Base-by-base conservation (phyloP, 2,113 vertebrate species). In the Paramormyrops kingsleyae region DNA sequence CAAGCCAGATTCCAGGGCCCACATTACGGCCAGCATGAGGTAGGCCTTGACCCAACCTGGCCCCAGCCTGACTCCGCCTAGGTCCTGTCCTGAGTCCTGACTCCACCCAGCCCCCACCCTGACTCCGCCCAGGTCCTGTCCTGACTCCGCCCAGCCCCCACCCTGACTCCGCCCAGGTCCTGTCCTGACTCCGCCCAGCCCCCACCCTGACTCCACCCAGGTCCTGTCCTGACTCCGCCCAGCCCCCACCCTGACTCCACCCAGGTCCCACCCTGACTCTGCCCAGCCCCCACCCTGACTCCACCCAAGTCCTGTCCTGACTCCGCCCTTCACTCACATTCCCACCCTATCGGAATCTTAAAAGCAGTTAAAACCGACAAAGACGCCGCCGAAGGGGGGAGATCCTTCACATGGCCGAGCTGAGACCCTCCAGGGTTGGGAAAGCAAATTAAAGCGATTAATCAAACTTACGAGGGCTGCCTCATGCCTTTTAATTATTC, bases 371-470 rank as follows among this genome's bases (percentile, higher is more conserved):
- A 39, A 39, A 9, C 15, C 17, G 39, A 27, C 46, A 24, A 13
- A n/a, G 47, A 47, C 3, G n/a, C 1, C n/a, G 47, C 35, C 19
- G 13, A 13, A 24, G 46, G 59, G 46, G 89, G 90, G 89, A 90
- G 27, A 89, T 84, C 47, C 44, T 50, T 50, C 44, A 50, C 19
- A 27, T 5, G 44, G 47, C 44, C 24, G 1, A n/a, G n/a, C 47
- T 27, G 47, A 86, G 83, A 94, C 89, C 89, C 91, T 91, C 89
- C 91, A 87, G 91, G 90, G 91, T 90, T 90, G 91, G 91, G 92
- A 90, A 93, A 91, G 88, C 87, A 89, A 93, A 94, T 92, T 91
- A 94, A 93, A 91, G 91, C 91, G 91, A 94, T 94, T 94, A 93
- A 95, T 94, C 91, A 90, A 87, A 66, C 84, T 92, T 92, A 89